phyloP scores from a whole-genome alignment of 2,888 invertebrate genomes.

The Drosophila vallismaia region DNA sequence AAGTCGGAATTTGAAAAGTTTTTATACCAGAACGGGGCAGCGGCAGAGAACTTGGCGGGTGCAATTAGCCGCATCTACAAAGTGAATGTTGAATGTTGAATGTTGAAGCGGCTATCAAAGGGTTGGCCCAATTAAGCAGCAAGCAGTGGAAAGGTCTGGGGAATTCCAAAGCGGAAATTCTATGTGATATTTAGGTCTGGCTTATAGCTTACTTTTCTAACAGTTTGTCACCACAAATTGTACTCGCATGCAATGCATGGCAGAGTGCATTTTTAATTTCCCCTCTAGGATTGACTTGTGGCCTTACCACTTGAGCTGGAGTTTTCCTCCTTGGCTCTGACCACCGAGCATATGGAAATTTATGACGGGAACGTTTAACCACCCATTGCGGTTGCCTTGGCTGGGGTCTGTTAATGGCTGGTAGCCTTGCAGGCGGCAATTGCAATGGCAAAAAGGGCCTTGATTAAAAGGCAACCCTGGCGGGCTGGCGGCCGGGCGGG shows the following conservation, averaged over 20 bases:
- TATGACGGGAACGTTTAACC: constrained; percentile 51
- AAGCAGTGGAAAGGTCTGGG: constrained; percentile 6
- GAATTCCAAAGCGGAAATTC: constrained; percentile 15
- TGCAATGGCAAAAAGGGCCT: constrained; percentile 42
- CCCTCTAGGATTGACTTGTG: constrained; percentile 31
- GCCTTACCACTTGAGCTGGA: constrained; percentile 12
- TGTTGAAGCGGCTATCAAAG: constrained; percentile 24
- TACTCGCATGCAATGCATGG: constrained; percentile 12
- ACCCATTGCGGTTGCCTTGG: constrained; percentile 49
- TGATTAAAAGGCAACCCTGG: constrained; percentile 63
- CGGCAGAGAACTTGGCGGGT: constrained; percentile 43
- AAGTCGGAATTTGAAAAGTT: constrained; percentile 48
- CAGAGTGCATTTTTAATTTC: constrained; percentile 24
- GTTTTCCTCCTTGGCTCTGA: constrained; percentile 7
- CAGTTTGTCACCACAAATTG: constrained; percentile 32
- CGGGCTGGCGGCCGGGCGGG: constrained; percentile 25
- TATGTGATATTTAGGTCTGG: not conserved
- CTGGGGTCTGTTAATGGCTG: constrained; percentile 29
- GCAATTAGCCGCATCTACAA: constrained; percentile 66
- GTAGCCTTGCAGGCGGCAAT: constrained; percentile 52
- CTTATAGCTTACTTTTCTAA: not conserved
- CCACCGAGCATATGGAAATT: constrained; percentile 40
- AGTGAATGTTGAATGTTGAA: constrained; percentile 24
- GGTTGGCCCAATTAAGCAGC: constrained; percentile 26
- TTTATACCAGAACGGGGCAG: constrained; percentile 28